Evolutionary conservation across 2,888 invertebrate species (phyloP), one percentile per base, ranked within the genome.

Genomic region (Drosophila macrothrix): DNA sequence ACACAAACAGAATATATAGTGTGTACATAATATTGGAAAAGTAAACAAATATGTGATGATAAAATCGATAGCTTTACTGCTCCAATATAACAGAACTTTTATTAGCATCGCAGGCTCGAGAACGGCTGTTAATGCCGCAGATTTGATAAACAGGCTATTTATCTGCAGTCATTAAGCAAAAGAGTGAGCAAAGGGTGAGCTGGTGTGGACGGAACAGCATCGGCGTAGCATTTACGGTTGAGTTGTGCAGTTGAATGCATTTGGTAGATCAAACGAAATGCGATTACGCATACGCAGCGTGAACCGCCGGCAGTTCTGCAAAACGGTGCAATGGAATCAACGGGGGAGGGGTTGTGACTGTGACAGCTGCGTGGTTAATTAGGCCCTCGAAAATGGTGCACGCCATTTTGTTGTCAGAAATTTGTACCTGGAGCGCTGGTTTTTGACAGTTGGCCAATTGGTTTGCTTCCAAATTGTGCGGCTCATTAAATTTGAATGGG

Each of bases 401-500:
- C 88, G 78, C 88, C 84, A 84, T 82, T 87, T 80, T 67, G 77
- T 72, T 87, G 84, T 82, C 84, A 60, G 70, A 55, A 39, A 56
- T 54, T 58, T 41, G 78, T 69, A 74, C 60, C 80, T 82, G 73
- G 67, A 60, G 56, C 52, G 22, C 69, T 63, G 61, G 71, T 63
- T 63, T 80, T 82, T 84, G 84, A 87, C 84, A 89, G 67, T 46
- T 66, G 63, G 82, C 90, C 84, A 89, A 76, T 66, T 66, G 64
- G 55, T 58, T 58, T 81, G 79, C 72, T 69, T 55, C 54, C 72
- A 69, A 88, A 84, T 78, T 63, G 65, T 72, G 80, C 68, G 56
- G 64, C 90, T 90, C 90, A 85, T 90, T 85, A 83, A 84, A 73
- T 78, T 61, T 67, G 63, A 78, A 87, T 82, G 46, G 64, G 28